Evolutionary conservation across 2,113 vertebrate genomes (phyloP).

Genomic region (Vombatus ursinus): DNA sequence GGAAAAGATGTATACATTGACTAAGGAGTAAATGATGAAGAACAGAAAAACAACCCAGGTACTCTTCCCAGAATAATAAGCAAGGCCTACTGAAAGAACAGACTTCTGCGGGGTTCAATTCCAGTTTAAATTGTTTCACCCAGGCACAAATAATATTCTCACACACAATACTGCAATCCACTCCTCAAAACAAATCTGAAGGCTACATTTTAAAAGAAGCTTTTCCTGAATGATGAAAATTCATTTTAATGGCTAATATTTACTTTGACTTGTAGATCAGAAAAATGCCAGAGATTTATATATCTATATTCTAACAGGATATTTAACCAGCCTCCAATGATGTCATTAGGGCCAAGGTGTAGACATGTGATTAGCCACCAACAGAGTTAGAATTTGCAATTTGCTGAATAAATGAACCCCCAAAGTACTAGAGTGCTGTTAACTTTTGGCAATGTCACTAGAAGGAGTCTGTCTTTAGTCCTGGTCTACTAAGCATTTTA

Average conservation of each 20-base stretch:
- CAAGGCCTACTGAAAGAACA: neutral
- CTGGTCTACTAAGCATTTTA: no score
- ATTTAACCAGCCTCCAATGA: neutral
- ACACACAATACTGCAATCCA: neutral
- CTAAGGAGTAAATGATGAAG: no score
- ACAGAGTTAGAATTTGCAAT: no score
- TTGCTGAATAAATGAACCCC: no score
- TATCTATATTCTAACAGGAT: neutral
- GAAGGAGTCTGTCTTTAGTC: no score
- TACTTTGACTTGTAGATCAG: no score
- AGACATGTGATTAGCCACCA: no score
- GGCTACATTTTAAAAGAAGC: neutral
- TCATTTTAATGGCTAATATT: neutral
- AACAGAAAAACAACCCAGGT: neutral
- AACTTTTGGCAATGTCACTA: no score
- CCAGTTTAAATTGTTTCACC: neutral
- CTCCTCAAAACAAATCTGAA: neutral
- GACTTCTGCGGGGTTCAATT: constrained; percentile 6
- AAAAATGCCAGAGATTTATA: neutral
- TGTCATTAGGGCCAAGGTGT: neutral
- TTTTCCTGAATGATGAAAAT: neutral
- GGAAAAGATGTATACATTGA: neutral
- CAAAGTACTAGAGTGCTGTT: no score
- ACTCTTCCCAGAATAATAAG: neutral
- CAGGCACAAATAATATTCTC: neutral